Percentiles rank a stretch among this genome's conserved stretches.
Evolutionary conservation across 2,888 invertebrate genomes (phyloP).

Genomic region (Ethmia dodecea): DNA sequence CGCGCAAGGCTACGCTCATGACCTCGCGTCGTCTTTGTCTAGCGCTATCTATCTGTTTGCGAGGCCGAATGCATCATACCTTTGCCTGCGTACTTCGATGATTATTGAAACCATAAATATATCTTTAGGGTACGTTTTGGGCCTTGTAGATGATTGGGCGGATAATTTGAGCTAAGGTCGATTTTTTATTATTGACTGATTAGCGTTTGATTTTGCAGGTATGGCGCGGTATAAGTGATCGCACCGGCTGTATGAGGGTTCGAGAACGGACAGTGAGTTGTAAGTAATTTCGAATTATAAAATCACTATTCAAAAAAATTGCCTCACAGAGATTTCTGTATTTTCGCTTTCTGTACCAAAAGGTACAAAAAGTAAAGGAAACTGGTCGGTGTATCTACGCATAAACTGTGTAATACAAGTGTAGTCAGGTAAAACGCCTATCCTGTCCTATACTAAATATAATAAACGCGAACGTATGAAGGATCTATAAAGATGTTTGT

Average conservation of each 20-base stretch:
- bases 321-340: no score
- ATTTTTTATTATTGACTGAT: constrained; percentile 12
- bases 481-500: no score
- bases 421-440: no score
- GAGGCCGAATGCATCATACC: constrained; percentile 76
- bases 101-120: constrained; percentile 54
- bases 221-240: constrained; percentile 54
- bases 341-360: no score
- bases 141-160: constrained; percentile 49
- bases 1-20: constrained; percentile 76
- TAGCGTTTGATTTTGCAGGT: constrained; percentile 34
- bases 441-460: no score
- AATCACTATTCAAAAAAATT: constrained; percentile 1
- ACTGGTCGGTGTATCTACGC: no score
- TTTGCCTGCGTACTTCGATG: constrained; percentile 50
- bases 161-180: constrained; percentile 30
- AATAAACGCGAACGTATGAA: no score
- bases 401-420: no score
- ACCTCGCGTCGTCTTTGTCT: constrained; percentile 77
- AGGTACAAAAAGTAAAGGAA: no score
- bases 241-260: constrained; percentile 45
- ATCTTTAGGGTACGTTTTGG: constrained; percentile 39
- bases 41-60: constrained; percentile 73
- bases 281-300: not conserved
- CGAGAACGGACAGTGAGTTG: constrained; percentile 26